These are phyloP conservation scores for Drosophila chauvacae DNA, from an alignment of 1,140 invertebrate species.

Conservation along the genomic window DNA sequence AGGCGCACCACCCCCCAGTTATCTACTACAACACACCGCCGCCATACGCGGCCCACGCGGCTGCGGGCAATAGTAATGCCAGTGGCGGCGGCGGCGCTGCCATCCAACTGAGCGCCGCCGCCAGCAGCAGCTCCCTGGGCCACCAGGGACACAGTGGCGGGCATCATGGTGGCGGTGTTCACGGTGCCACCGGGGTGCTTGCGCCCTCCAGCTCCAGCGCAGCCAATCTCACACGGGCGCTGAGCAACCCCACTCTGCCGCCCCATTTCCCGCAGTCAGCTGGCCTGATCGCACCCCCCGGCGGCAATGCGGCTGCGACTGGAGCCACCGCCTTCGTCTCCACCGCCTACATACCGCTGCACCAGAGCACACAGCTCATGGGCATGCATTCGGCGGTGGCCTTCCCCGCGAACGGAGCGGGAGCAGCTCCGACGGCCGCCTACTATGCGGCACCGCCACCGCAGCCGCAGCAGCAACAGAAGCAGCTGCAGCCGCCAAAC, in stretches of 20 bases:
- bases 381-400: conserved; percentile 53
- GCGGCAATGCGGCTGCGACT: conserved; percentile 27
- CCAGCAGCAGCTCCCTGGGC: conserved; percentile 56
- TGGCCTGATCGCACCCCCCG: conserved; percentile 63
- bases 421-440: conserved; percentile 16
- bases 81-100: conserved; percentile 64
- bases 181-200: conserved; percentile 48
- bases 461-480: conserved; percentile 34
- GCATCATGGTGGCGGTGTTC: conserved; percentile 29
- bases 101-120: conserved; percentile 68
- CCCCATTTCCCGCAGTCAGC: conserved; percentile 63
- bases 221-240: conserved; percentile 46
- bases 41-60: conserved; percentile 41
- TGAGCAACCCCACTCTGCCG: conserved; percentile 49
- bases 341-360: conserved; percentile 54
- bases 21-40: conserved; percentile 51
- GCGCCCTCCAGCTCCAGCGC: conserved; percentile 42
- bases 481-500: conserved; percentile 36
- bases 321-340: conserved; percentile 39
- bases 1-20: conserved; percentile 50
- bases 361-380: conserved; percentile 42
- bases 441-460: conserved; percentile 39
- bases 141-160: conserved; percentile 29
- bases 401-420: conserved; percentile 47
- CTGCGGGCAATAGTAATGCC: conserved; percentile 49